Base-by-base conservation (phyloP, 2,797 vertebrate species). In the Salmo trutta region DNA sequence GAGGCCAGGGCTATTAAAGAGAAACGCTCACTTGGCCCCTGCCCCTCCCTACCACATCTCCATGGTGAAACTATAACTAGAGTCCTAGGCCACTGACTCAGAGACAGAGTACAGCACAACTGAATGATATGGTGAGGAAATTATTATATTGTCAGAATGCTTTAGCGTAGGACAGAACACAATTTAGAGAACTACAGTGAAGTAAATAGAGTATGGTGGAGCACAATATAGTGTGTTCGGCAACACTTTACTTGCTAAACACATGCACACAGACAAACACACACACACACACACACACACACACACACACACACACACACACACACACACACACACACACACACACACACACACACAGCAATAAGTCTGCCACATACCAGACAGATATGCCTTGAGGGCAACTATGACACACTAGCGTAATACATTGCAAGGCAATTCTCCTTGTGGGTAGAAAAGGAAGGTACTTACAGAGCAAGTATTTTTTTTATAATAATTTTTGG, bases 1-100 rank as follows among this genome's bases (percentile, higher is more conserved):
- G 85, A 87, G 91, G 87, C 86, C 89, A 86, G 89, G 86, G 89
- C 89, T 90, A 91, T 90, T 89, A 90, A 89, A 92, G 86, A 89
- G 81, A 85, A 84, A 82, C 67, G 74, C 83, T 84, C 83, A 72
- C 59, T 12, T 24, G n/a, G 21, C 16, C 66, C 74, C 56, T 52
- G n/a, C 65, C 71, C 47, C 62, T 73, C 78, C 77, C 75, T 56
- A 65, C 76, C 74, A 56, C 79, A 77, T 90, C 73, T 73, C 85
- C 80, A 80, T 81, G 83, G 80, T 82, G 73, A 87, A 88, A 56
- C 79, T 82, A 90, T 87, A 82, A 83, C 33, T 47, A n/a, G 54
- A 62, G 21, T n/a, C n/a, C 56, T 24, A 62, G 56, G 56, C 56
- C 56, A 62, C 56, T 62, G 56, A 62, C 19, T 62, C 56, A 62